These are phyloP conservation scores for Osmerus mordax DNA, from an alignment of 2,113 vertebrate species.

Conservation along the genomic window DNA sequence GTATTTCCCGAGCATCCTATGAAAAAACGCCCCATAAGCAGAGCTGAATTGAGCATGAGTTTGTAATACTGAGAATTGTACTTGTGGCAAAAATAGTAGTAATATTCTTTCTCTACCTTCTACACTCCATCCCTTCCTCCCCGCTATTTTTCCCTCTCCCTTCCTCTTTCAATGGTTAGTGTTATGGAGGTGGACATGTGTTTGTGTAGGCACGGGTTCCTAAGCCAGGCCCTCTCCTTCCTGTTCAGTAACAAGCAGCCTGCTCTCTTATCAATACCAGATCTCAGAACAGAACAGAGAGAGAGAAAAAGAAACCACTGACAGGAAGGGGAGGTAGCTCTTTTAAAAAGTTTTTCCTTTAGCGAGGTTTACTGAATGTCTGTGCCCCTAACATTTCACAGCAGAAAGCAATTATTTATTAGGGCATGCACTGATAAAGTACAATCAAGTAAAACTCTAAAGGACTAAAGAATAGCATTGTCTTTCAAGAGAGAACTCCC, in stretches of 20 bases:
- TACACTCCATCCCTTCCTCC: too few species aligned
- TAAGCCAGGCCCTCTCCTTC: constrained; percentile 64
- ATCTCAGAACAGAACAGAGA: constrained; percentile 49
- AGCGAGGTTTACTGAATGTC: constrained; percentile 63
- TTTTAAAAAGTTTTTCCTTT: constrained; percentile 27
- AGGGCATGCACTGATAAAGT: constrained; percentile 24
- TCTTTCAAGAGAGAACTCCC: not conserved
- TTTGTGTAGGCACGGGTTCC: constrained; percentile 44
- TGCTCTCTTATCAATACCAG: constrained; percentile 68
- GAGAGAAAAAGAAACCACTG: constrained; percentile 56
- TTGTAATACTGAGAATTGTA: too few species aligned
- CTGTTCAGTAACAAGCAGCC: constrained; percentile 64
- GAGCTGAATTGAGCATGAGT: too few species aligned
- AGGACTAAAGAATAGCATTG: not conserved
- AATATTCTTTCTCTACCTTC: too few species aligned
- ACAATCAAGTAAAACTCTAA: constrained; percentile 37
- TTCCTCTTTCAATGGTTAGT: too few species aligned
- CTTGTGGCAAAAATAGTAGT: too few species aligned
- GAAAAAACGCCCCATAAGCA: too few species aligned
- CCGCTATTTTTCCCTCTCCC: too few species aligned
- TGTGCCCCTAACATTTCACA: constrained; percentile 58
- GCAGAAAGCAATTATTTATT: constrained; percentile 62
- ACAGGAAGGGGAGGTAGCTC: constrained; percentile 59
- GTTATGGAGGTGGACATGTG: constrained; percentile 65
- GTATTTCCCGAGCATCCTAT: too few species aligned